Conservation (phyloP, 2,113 vertebrate genomes). For the Lophura nycthemera region DNA sequence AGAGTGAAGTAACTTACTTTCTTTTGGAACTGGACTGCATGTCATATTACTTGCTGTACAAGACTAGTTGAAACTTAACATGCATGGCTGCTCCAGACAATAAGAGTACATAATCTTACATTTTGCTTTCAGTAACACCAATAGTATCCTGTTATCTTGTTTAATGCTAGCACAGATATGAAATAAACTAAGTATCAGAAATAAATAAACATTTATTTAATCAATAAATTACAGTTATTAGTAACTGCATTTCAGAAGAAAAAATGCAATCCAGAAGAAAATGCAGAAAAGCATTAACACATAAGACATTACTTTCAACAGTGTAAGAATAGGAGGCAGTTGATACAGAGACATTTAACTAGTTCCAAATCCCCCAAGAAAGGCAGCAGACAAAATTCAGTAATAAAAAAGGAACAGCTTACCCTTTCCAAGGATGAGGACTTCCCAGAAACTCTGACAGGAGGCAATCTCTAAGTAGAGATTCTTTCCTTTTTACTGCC, state of each 20-base stretch:
- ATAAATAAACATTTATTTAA: conserved; percentile 43
- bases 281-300: neutral
- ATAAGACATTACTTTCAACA: neutral
- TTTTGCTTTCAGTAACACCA: conserved; percentile 34
- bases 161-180: conserved; percentile 20
- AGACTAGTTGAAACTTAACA: conserved; percentile 15
- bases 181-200: conserved; percentile 49
- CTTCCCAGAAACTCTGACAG: too few relatives aligned
- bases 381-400: too few relatives aligned
- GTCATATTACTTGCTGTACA: conserved; percentile 1
- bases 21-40: neutral
- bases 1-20: neutral
- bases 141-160: conserved; percentile 29
- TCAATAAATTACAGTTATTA: conserved; percentile 36
- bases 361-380: too few relatives aligned
- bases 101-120: conserved; percentile 31
- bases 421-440: too few relatives aligned
- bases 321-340: too few relatives aligned
- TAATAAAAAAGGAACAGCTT: too few relatives aligned
- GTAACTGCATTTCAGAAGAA: neutral
- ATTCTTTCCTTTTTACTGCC: too few relatives aligned
- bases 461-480: too few relatives aligned
- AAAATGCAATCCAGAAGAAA: neutral
- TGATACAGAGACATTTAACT: too few relatives aligned
- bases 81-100: conserved; percentile 51